These are phyloP conservation scores for Carassius auratus DNA, from an alignment of 2,113 vertebrate genomes.

Conservation along the genomic window DNA sequence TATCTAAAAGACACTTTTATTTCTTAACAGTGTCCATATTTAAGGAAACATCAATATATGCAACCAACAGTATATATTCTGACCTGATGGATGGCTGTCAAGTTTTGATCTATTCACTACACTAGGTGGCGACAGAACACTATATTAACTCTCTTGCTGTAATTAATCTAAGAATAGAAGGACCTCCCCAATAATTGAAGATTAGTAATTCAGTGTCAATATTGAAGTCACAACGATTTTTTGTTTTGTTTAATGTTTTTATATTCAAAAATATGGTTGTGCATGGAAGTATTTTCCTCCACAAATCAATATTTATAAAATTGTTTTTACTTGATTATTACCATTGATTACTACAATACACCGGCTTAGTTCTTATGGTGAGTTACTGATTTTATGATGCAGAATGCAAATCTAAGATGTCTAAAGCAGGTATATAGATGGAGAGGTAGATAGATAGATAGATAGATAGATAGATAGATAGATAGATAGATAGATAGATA, in stretches of 20 bases:
- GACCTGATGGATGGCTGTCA: not conserved
- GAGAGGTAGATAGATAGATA: not conserved
- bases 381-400: not conserved
- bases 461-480: not conserved
- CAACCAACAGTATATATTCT: not conserved
- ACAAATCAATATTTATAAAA: not conserved
- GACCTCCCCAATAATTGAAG: not conserved
- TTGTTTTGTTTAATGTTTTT: not conserved
- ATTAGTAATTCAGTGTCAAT: not conserved
- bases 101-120: conserved; percentile 40
- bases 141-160: not conserved
- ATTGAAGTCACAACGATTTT: not conserved
- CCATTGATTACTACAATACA: not conserved
- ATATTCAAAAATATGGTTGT: not conserved
- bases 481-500: too few species aligned
- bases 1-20: too few species aligned
- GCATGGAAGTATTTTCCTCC: not conserved
- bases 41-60: not conserved
- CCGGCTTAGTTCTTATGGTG: not conserved
- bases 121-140: conserved; percentile 73
- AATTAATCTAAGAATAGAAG: not conserved
- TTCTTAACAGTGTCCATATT: not conserved
- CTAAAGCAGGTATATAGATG: not conserved
- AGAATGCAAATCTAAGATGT: not conserved
- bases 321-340: not conserved